Evolutionary conservation across 2,113 vertebrate genomes (phyloP).

Genomic region (Semicossyphus pulcher): DNA sequence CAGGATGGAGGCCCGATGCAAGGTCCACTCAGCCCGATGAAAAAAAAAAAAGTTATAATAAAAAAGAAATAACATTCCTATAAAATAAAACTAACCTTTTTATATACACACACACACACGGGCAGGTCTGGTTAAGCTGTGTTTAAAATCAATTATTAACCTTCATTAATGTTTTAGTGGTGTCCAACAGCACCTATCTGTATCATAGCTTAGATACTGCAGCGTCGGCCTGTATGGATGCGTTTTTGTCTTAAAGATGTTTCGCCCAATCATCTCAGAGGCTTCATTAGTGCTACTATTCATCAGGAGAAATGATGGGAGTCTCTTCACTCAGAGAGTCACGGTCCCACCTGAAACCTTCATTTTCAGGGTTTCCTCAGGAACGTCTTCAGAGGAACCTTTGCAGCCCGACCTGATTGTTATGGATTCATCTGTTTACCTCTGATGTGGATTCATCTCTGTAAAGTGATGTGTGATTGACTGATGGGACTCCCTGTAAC

Average conservation of each 20-base stretch:
- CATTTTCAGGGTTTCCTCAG: neutral
- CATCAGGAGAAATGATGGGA: neutral
- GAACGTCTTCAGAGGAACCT: neutral
- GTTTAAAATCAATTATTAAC: too few relatives aligned
- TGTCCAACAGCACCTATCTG: too few relatives aligned
- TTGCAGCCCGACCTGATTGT: neutral
- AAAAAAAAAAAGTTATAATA: too few relatives aligned
- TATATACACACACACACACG: too few relatives aligned
- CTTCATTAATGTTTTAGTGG: too few relatives aligned
- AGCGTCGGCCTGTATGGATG: neutral
- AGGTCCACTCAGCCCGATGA: neutral
- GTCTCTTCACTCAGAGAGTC: slow-evolving; percentile 11
- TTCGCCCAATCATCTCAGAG: neutral
- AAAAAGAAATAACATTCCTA: too few relatives aligned
- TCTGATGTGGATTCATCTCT: neutral
- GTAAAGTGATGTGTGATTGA: neutral
- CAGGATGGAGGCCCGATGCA: neutral
- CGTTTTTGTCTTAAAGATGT: neutral
- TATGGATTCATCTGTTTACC: neutral
- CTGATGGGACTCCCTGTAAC: too few relatives aligned
- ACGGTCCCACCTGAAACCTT: neutral
- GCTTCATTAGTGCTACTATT: slow-evolving; percentile 7
- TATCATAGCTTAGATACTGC: neutral
- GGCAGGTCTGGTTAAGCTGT: too few relatives aligned
- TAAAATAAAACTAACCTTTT: too few relatives aligned